A percentile compares a stretch with the other conserved stretches of the same genome.
Conservation (phyloP, 2,113 vertebrate genomes). For the Corythornis cristatus region DNA sequence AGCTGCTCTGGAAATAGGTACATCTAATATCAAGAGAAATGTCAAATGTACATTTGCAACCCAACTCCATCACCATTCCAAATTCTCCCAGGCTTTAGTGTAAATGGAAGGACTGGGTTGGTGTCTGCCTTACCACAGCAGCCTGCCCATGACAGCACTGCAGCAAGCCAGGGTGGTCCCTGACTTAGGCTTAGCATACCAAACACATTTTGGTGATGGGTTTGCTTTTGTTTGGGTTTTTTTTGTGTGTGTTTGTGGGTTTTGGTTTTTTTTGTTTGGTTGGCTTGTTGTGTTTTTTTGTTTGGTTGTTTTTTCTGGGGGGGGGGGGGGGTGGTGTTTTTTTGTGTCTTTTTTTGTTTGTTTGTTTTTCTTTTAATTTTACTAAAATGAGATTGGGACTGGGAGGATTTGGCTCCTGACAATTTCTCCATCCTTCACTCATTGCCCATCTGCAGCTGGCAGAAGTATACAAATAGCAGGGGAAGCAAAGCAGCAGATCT, state of each 20-base stretch:
- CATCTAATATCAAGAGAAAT: background rate
- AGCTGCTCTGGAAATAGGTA: background rate
- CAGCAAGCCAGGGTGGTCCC: background rate
- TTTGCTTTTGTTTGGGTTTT: too few species aligned
- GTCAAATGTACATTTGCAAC: background rate
- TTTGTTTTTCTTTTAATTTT: background rate
- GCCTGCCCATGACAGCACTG: background rate
- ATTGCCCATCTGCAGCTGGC: conserved; percentile 40
- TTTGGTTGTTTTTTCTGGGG: too few species aligned
- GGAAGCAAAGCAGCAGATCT: background rate
- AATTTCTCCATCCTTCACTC: conserved; percentile 24
- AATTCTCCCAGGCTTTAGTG: background rate
- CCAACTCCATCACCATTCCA: background rate
- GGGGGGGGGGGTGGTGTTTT: too few species aligned
- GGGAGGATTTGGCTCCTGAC: conserved; percentile 7
- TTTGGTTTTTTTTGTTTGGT: too few species aligned
- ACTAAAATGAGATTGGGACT: background rate
- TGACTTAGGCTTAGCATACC: conserved; percentile 41
- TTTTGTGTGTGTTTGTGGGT: too few species aligned
- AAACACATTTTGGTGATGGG: background rate
- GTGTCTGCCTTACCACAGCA: background rate
- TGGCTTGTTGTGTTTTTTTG: too few species aligned
- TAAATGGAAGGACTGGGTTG: background rate
- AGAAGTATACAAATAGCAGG: conserved; percentile 35
- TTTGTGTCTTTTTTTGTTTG: too few species aligned